phyloP scores from a whole-genome alignment of 2,113 vertebrate species.

The Motacilla alba region DNA sequence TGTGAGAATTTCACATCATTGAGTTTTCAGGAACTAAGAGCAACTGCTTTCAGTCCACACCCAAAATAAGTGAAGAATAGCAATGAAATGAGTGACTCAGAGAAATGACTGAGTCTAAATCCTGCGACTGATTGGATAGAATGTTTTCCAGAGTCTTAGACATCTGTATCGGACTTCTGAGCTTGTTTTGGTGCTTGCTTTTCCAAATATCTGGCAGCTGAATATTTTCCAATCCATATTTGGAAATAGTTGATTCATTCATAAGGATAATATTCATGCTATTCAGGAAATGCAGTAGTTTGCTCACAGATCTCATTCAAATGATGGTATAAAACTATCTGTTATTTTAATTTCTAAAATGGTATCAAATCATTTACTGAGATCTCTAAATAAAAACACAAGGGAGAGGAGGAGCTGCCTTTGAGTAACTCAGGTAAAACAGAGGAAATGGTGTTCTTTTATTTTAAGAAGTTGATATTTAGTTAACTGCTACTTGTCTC shows the following conservation, averaged over 20 bases:
- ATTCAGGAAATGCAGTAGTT: constrained; percentile 39
- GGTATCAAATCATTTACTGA: background rate
- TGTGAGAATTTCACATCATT: constrained; percentile 14
- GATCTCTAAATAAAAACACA: background rate
- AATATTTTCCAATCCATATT: constrained; percentile 65
- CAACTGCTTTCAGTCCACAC: constrained; percentile 26
- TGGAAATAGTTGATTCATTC: constrained; percentile 61
- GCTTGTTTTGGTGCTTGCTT: constrained; percentile 43
- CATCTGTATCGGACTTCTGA: constrained; percentile 36
- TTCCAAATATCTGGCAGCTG: constrained; percentile 56
- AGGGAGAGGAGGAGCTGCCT: background rate
- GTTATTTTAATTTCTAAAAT: background rate
- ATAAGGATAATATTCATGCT: constrained; percentile 31
- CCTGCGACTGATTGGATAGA: constrained; percentile 20
- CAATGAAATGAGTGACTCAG: constrained; percentile 56
- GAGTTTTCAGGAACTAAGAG: constrained; percentile 37
- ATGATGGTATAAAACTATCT: background rate
- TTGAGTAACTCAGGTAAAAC: background rate
- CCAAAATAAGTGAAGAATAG: constrained; percentile 46
- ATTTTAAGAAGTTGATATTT: constrained; percentile 6
- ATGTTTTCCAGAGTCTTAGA: constrained; percentile 35
- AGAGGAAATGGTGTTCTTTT: background rate
- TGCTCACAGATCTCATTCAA: background rate
- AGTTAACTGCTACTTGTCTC: background rate
- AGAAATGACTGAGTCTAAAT: constrained; percentile 9